Conservation (phyloP, 92 coral and sea anemone genomes). For the Umimayanthus chanpuru region DNA sequence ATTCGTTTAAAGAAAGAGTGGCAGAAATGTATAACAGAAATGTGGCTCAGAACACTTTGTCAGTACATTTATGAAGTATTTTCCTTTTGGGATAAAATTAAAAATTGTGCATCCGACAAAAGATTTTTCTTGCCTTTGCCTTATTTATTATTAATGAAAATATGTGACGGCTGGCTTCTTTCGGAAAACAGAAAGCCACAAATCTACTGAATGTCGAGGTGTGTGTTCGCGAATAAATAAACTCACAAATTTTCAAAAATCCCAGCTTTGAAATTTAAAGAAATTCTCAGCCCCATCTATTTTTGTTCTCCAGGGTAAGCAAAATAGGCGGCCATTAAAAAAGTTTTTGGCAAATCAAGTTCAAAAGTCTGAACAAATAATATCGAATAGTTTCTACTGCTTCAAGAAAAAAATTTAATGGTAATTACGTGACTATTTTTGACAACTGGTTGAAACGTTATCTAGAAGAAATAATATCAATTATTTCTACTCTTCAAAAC, state of each 20-base stretch:
- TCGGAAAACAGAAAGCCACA: not conserved
- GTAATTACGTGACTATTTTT: not conserved
- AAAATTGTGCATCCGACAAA: not conserved
- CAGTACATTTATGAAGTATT: not conserved
- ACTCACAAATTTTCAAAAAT: not conserved
- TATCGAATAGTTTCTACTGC: not conserved
- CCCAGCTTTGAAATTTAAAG: too few relatives aligned
- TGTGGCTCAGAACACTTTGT: not conserved
- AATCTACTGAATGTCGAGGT: not conserved
- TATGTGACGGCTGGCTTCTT: not conserved
- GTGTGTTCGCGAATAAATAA: not conserved
- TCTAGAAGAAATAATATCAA: too few relatives aligned
- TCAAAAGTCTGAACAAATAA: not conserved
- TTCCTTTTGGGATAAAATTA: not conserved
- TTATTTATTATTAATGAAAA: constrained; percentile 16
- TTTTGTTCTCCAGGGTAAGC: not conserved
- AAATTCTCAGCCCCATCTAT: not conserved
- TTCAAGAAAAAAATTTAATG: not conserved
- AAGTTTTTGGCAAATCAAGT: not conserved
- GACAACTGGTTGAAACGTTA: not conserved
- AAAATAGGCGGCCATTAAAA: too few relatives aligned
- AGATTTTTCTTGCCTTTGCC: not conserved
- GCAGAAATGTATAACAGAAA: not conserved
- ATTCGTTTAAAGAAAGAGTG: not conserved
- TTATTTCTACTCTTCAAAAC: too few relatives aligned